Base-by-base conservation (phyloP, 2,888 invertebrate species). In the Metalampra italica region DNA sequence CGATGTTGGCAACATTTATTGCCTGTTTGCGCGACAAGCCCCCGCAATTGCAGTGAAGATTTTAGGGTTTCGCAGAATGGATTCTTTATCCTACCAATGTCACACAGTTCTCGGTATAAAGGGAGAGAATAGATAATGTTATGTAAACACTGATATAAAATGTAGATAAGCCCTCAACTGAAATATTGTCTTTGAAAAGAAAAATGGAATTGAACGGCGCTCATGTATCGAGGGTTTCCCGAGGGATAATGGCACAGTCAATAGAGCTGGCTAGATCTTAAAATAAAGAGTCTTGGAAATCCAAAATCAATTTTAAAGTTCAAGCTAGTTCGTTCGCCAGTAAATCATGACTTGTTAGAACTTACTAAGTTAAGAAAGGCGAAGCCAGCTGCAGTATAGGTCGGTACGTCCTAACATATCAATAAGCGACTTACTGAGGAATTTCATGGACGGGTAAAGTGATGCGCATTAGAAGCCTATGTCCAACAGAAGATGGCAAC, bases 11-110 rank as follows among this genome's bases (percentile, higher is more conserved):
- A 64, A 64, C 72, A 71, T 75, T 72, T 76, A 76, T 75, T 68
- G 75, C 62, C 68, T 67, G 73, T 74, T 75, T 69, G 66, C 68
- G 72, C 66, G 72, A 73, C 72, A 70, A 74, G 70, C 73, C 71
- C 68, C 59, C 68, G 66, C 73, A 68, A 76, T 76, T 72, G 76
- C 72, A 73, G 62, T 68, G 56, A 70, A 69, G 66, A 72, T 75
- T 76, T 75, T 74, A 70, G 72, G 71, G 74, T 75, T 73, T 66
- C 66, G 58, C 58, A 59, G 62, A 75, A 75, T 75, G 71, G 74
- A 74, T 75, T 69, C 72, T 71, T 68, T 74, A 75, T 71, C 68
- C 75, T 55, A 62, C 65, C 67, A 63, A 66, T 67, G 70, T 67
- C 11, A 12, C 30, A 29, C 34, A 49, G 63, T 55, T 57, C 61